A percentile compares a stretch with the other conserved stretches of the same genome.
Evolutionary conservation across 2,888 invertebrate species (phyloP).

Genomic region (Drosophila buzzatii): DNA sequence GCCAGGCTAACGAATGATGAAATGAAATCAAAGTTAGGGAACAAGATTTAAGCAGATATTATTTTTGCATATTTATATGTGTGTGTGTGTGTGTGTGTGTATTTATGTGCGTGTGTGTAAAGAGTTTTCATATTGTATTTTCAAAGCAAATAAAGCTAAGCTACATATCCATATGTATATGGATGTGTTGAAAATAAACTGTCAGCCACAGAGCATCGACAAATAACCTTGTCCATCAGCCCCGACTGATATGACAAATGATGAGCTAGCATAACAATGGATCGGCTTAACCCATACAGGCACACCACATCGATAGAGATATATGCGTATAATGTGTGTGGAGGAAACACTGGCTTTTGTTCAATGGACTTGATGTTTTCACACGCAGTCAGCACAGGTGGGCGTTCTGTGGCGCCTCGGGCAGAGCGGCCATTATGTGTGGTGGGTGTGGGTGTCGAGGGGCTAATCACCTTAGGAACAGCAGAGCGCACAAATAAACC

Average conservation of each 20-base stretch:
- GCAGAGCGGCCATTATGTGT: constrained; percentile 51
- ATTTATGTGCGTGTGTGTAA: constrained; percentile 44
- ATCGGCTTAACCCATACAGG: constrained; percentile 45
- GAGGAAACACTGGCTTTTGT: constrained; percentile 46
- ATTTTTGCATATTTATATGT: constrained; percentile 38
- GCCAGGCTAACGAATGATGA: not conserved
- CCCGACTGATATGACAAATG: constrained; percentile 62
- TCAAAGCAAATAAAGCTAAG: constrained; percentile 59
- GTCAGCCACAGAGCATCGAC: constrained; percentile 43
- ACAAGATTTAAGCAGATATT: constrained; percentile 9
- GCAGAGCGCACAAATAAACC: constrained; percentile 37
- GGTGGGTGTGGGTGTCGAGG: constrained; percentile 35
- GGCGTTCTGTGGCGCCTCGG: constrained; percentile 53
- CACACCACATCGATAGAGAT: constrained; percentile 2
- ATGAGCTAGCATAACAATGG: constrained; percentile 65
- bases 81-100: constrained; percentile 31
- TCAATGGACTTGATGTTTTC: constrained; percentile 51
- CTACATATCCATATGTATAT: constrained; percentile 16
- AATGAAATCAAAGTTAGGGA: not conserved
- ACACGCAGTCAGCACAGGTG: constrained; percentile 64
- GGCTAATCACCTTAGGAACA: constrained; percentile 60
- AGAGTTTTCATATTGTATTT: constrained; percentile 51
- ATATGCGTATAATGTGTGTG: not conserved
- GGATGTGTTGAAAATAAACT: constrained; percentile 58
- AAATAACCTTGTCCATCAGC: constrained; percentile 54